Percentiles rank a stretch among this genome's conserved stretches.
These are phyloP conservation scores for Sebastes taczanowskii DNA, from an alignment of 2,797 vertebrate genomes.

Conservation along the genomic window DNA sequence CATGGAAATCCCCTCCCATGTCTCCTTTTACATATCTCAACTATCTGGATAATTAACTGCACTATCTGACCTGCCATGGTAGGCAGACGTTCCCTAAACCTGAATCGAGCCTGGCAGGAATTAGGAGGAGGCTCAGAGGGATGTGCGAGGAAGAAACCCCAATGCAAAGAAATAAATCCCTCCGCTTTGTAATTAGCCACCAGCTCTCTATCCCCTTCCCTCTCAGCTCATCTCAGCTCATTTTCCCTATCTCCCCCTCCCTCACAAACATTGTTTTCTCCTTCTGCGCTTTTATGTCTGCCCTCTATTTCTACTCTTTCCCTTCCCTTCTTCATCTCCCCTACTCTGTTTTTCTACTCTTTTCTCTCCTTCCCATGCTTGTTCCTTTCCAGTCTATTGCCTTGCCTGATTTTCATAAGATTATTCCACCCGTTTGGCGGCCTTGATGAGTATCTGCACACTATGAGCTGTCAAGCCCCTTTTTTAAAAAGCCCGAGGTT, in stretches of 20 bases:
- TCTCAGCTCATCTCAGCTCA: conserved; percentile 53
- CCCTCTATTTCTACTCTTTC: conserved; percentile 25
- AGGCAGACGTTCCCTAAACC: conserved; percentile 55
- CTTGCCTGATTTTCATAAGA: conserved; percentile 72
- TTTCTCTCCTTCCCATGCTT: conserved; percentile 6
- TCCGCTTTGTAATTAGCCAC: conserved; percentile 73
- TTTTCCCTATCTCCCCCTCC: conserved; percentile 30
- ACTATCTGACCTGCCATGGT: conserved; percentile 58
- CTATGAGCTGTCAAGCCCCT: conserved; percentile 72
- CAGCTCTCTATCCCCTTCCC: conserved; percentile 38
- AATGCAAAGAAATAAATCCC: conserved; percentile 76
- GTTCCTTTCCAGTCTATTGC: conserved; percentile 66
- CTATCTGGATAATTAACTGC: conserved; percentile 73
- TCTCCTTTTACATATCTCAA: conserved; percentile 65
- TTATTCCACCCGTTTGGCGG: conserved; percentile 74
- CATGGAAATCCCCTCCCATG: conserved; percentile 62
- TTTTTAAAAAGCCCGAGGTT: conserved; percentile 64
- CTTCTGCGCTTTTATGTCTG: conserved; percentile 30
- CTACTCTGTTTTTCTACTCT: conserved; percentile 18
- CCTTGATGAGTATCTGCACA: conserved; percentile 70
- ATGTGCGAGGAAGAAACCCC: conserved; percentile 45
- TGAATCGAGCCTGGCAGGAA: conserved; percentile 52
- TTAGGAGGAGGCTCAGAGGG: conserved; percentile 50
- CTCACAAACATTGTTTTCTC: conserved; percentile 32
- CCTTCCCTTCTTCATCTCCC: neutral